These are phyloP conservation scores for Euphysa ruthae DNA, from an alignment of 30 jellyfish, hydroid and myxozoan species.

Conservation along the genomic window DNA sequence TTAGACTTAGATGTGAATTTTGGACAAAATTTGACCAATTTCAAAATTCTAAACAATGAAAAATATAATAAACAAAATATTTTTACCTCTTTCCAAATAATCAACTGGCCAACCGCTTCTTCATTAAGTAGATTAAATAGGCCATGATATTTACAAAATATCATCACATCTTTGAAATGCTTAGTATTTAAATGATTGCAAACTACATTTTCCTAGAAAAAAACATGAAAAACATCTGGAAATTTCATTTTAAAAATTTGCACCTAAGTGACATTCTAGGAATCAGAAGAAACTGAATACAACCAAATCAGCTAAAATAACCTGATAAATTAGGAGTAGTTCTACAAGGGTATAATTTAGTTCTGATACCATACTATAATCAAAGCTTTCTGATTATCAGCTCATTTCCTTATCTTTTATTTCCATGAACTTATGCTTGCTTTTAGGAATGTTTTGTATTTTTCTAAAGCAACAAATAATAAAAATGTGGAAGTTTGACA, in stretches of 20 bases:
- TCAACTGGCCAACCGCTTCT: conserved; percentile 65
- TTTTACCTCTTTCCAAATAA: conserved; percentile 95
- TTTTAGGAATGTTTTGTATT: too few species aligned
- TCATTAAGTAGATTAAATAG: conserved; percentile 57
- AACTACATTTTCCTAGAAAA: conserved; percentile 67
- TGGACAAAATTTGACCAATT: neutral
- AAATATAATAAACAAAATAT: neutral
- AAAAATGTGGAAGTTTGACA: too few species aligned
- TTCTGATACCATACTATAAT: too few species aligned
- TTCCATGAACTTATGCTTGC: too few species aligned
- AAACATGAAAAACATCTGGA: neutral
- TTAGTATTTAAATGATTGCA: conserved; percentile 83
- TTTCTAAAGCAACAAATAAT: too few species aligned
- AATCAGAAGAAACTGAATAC: too few species aligned
- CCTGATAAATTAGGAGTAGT: too few species aligned
- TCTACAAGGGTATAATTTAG: too few species aligned
- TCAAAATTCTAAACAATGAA: neutral
- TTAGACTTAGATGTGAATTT: too few species aligned
- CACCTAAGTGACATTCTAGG: neutral
- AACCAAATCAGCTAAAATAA: too few species aligned
- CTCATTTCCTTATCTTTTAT: too few species aligned
- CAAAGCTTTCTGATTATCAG: too few species aligned
- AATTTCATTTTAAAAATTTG: neutral
- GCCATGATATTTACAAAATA: conserved; percentile 70
- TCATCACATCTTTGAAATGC: conserved; percentile 50